Percentiles rank a stretch among this genome's conserved stretches.
These are phyloP conservation scores for Drosophila borealis DNA, from an alignment of 2,888 invertebrate species.

Conservation along the genomic window DNA sequence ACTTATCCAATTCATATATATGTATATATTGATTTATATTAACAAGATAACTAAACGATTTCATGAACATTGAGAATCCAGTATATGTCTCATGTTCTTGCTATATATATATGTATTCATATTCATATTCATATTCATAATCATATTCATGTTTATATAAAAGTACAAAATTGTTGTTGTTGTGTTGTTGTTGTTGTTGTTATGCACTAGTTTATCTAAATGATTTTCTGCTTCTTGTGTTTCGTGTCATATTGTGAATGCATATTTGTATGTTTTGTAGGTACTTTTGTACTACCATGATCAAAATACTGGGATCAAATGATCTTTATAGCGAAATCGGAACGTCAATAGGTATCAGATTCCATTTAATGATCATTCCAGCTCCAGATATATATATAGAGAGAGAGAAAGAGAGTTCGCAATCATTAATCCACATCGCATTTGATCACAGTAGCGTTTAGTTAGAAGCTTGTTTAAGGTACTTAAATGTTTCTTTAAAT, in stretches of 20 bases:
- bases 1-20: constrained; percentile 4
- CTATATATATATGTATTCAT: constrained; percentile 15
- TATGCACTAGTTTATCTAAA: constrained; percentile 56
- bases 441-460: constrained; percentile 54
- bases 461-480: constrained; percentile 78
- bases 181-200: constrained; percentile 22
- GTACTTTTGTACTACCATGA: constrained; percentile 49
- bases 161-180: constrained; percentile 60
- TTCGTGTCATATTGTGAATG: constrained; percentile 41
- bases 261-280: constrained; percentile 42
- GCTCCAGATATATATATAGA: neutral
- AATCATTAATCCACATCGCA: constrained; percentile 11
- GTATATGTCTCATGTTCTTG: no score
- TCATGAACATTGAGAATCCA: constrained; percentile 48
- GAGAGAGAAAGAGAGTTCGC: no score
- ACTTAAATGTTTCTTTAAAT: constrained; percentile 76
- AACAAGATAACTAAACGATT: constrained; percentile 33
- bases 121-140: constrained; percentile 34
- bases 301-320: constrained; percentile 24
- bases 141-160: constrained; percentile 58
- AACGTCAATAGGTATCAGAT: no score
- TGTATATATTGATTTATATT: constrained; percentile 18
- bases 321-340: neutral
- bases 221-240: constrained; percentile 32
- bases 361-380: no score